Evolutionary conservation across 64 coral and sea anemone genomes (phyloP).

Genomic region (Montipora cactus): DNA sequence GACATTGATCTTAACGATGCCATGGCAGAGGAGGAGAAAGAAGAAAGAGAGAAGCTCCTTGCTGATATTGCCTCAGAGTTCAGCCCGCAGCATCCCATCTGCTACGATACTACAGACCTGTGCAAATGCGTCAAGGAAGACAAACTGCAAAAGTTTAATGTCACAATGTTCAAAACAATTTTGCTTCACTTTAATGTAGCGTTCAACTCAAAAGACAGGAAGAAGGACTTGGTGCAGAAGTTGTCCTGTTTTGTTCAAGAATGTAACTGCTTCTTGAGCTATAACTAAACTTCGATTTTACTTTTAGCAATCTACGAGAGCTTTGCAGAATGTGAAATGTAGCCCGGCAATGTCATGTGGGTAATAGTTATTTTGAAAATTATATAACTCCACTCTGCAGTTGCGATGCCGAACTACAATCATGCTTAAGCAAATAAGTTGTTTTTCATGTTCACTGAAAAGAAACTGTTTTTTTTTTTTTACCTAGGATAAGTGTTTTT

Average conservation of each 20-base stretch:
- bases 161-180: slow-evolving; percentile 20
- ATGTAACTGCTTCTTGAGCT: no score
- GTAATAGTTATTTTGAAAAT: no score
- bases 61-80: neutral
- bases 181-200: slow-evolving; percentile 17
- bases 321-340: no score
- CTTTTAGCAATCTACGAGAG: no score
- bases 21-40: neutral
- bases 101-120: neutral
- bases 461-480: no score
- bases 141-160: slow-evolving; percentile 29
- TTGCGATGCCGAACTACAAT: no score
- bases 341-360: no score
- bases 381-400: no score
- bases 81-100: neutral
- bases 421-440: no score
- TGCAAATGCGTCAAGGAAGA: slow-evolving; percentile 14
- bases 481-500: no score
- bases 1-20: slow-evolving; percentile 3
- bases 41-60: slow-evolving; percentile 16
- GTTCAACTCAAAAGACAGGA: slow-evolving; percentile 15
- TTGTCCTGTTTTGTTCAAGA: neutral
- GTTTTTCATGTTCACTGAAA: no score
- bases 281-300: no score
- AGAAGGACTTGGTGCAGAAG: slow-evolving; percentile 5